These are phyloP conservation scores for Lemur catta DNA, from an alignment of 2,797 vertebrate genomes.

Conservation along the genomic window DNA sequence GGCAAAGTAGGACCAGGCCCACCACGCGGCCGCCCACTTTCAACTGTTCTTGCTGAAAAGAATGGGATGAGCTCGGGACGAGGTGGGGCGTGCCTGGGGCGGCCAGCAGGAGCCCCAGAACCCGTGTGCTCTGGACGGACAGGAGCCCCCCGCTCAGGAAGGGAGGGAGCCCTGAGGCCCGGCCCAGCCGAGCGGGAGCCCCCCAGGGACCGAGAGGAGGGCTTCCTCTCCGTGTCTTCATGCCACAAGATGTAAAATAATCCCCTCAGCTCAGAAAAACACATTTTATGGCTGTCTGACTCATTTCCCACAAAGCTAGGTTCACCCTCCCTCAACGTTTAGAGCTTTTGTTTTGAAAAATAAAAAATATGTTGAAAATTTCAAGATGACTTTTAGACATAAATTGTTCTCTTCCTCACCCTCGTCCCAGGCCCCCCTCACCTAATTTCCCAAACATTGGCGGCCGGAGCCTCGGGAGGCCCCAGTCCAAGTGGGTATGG, in stretches of 20 bases:
- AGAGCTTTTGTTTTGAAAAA: conserved; percentile 78
- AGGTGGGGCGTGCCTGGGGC: neutral
- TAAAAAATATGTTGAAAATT: conserved; percentile 71
- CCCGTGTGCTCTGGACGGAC: neutral
- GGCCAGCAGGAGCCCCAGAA: neutral
- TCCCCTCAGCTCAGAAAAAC: conserved; percentile 78
- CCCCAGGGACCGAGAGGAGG: conserved; percentile 12
- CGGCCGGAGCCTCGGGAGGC: neutral
- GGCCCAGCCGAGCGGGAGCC: neutral
- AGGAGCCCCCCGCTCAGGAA: neutral
- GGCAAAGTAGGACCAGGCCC: neutral
- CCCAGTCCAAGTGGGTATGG: conserved; percentile 35
- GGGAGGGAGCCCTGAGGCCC: neutral
- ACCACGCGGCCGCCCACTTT: neutral
- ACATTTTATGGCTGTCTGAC: conserved; percentile 75
- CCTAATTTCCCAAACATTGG: conserved; percentile 69
- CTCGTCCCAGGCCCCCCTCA: conserved; percentile 60
- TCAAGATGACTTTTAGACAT: conserved; percentile 77
- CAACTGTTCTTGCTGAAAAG: neutral
- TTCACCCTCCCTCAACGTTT: conserved; percentile 14
- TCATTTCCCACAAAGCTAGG: conserved; percentile 78
- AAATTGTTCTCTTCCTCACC: conserved; percentile 66
- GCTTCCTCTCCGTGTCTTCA: conserved; percentile 61
- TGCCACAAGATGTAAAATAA: conserved; percentile 76
- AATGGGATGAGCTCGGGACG: neutral